These are phyloP conservation scores for Stomatorhinus ivindoensis DNA, from an alignment of 2,113 vertebrate species.

Conservation along the genomic window DNA sequence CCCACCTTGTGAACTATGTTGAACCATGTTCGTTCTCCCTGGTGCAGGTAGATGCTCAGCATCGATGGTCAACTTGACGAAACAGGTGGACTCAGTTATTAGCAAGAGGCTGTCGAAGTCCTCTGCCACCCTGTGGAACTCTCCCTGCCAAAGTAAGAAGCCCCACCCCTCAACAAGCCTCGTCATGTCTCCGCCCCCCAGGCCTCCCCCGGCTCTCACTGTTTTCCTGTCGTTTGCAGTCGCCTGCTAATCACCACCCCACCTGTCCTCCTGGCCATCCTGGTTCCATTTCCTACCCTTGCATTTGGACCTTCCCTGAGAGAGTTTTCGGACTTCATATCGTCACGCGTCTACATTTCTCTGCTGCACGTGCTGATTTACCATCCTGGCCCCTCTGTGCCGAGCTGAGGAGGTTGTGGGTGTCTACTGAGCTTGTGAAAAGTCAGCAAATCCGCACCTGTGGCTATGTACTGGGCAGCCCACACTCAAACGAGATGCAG, in stretches of 20 bases:
- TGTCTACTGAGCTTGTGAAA: neutral
- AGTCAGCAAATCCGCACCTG: neutral
- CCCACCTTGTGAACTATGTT: conserved; percentile 54
- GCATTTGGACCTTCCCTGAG: conserved; percentile 9
- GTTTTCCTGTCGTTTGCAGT: conserved; percentile 12
- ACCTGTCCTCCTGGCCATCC: conserved; percentile 1
- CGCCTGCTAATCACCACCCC: conserved; percentile 1
- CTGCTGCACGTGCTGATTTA: conserved; percentile 29
- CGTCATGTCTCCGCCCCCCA: conserved; percentile 34
- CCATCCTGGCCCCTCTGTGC: neutral
- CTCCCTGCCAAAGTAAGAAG: conserved; percentile 95
- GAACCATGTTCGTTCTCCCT: conserved; percentile 69
- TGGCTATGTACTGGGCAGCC: neutral
- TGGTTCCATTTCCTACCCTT: conserved; percentile 5
- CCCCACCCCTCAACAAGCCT: conserved; percentile 37
- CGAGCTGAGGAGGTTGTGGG: conserved; percentile 11
- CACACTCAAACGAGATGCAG: neutral
- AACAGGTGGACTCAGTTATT: conserved; percentile 94
- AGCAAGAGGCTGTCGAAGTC: conserved; percentile 98
- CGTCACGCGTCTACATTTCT: conserved; percentile 2
- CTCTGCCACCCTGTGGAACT: conserved; percentile 96
- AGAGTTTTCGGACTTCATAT: neutral
- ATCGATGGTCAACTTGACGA: conserved; percentile 93
- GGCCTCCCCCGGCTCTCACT: conserved; percentile 8
- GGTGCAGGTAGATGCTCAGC: conserved; percentile 94